Evolutionary conservation across 1,140 invertebrate genomes (phyloP), one percentile per base, ranked within the genome.

Genomic region (Bombus breviceps): DNA sequence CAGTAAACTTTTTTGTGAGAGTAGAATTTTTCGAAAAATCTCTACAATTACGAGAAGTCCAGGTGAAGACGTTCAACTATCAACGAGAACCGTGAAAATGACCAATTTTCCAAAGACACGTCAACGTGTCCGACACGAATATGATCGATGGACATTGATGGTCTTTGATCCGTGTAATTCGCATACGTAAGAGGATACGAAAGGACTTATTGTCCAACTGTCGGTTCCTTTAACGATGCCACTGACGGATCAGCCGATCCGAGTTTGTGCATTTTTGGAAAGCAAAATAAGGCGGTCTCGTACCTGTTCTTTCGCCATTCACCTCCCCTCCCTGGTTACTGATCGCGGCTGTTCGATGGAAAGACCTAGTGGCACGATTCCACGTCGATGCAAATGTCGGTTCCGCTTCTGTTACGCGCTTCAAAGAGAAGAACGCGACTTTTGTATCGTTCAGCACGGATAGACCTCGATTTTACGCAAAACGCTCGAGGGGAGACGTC

Each of bases 111-210:
- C 57, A 74, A 57, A 25, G 15, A 62, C 28, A 22, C 80, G 73
- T 66, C 53, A 66, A 75, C 71, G 80, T 80, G 32, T 62, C n/a
- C 47, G 28, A 22, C 74, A 66, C 43, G 39, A 74, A 77, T 78
- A 85, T 90, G 89, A 93, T 93, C 90, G 92, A 93, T 93, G 86
- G 92, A 83, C 85, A 93, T 93, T 93, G 62, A 68, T 71, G 87
- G 71, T 77, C 73, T 66, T 71, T 92, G 92, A 93, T 92, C 93
- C 92, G 91, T 93, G 86, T 92, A 92, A 93, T 93, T 93, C 89
- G 89, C 90, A 68, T 80, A 41, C 69, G 89, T 77, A 82, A 93
- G 92, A 91, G 92, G 91, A 92, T 92, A 89, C 88, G 75, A 75
- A 57, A 41, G 53, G 75, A 53, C 82, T 76, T 73, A 90, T 93